Evolutionary conservation across 2,113 vertebrate species (phyloP).

Genomic region (Cynoglossus semilaevis): DNA sequence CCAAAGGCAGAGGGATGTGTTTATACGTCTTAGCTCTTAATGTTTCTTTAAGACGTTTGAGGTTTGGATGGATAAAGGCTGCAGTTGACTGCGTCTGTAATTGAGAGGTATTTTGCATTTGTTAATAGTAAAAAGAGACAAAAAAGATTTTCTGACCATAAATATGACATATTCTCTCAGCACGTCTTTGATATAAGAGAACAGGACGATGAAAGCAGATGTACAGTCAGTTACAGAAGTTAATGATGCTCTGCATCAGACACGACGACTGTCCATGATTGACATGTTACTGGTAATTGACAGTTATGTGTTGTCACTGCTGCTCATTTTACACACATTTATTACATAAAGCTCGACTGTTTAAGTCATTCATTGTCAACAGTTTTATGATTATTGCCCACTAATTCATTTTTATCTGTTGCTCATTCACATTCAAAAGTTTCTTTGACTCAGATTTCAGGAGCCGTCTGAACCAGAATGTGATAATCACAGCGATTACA

Average conservation of each 20-base stretch:
- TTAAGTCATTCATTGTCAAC: slow-evolving; percentile 16
- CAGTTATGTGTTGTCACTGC: slow-evolving; percentile 4
- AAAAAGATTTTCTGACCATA: slow-evolving; percentile 17
- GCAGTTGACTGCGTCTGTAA: slow-evolving; percentile 29
- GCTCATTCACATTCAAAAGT: too few relatives aligned
- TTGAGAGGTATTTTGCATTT: slow-evolving; percentile 35
- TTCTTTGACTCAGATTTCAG: too few relatives aligned
- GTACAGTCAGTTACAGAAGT: slow-evolving; percentile 23
- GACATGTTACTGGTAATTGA: slow-evolving; percentile 8
- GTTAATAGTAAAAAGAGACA: slow-evolving; percentile 19
- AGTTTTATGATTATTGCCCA: slow-evolving; percentile 10
- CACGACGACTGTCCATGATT: background rate
- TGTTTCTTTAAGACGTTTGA: slow-evolving; percentile 18
- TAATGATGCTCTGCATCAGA: slow-evolving; percentile 34
- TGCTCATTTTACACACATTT: background rate
- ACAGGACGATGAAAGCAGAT: slow-evolving; percentile 7
- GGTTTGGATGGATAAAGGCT: slow-evolving; percentile 41
- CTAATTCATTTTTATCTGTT: too few relatives aligned
- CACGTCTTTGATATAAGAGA: background rate
- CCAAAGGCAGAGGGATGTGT: slow-evolving; percentile 20
- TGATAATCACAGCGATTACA: too few relatives aligned
- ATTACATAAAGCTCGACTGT: background rate
- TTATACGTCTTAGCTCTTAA: slow-evolving; percentile 31
- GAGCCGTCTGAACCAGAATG: too few relatives aligned
- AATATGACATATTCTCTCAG: slow-evolving; percentile 18